Conservation (phyloP, 23 tunicate species). For the Oikopleura vanhoeffeni region DNA sequence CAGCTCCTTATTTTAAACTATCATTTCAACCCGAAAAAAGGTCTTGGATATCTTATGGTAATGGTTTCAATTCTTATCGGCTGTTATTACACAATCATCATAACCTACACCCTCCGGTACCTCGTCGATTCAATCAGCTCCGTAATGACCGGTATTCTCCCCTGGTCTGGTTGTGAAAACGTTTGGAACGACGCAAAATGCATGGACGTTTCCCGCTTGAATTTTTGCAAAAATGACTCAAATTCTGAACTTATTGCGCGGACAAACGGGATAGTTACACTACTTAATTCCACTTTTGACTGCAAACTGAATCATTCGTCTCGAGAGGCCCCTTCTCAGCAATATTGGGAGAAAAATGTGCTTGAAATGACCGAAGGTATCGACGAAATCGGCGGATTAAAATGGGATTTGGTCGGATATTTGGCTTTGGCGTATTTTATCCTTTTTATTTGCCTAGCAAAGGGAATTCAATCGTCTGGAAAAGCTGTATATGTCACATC, state of each 20-base stretch:
- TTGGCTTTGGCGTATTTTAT: slow-evolving; percentile 61
- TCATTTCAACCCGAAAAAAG: slow-evolving; percentile 23
- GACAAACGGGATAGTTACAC: neutral
- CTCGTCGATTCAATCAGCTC: slow-evolving; percentile 44
- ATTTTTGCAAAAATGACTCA: neutral
- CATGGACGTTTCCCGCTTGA: neutral
- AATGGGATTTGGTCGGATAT: slow-evolving; percentile 32
- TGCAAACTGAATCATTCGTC: neutral
- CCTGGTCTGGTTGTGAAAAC: slow-evolving; percentile 72
- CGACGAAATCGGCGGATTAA: slow-evolving; percentile 33
- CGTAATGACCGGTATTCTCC: slow-evolving; percentile 22
- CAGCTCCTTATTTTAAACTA: neutral
- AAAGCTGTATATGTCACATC: slow-evolving; percentile 92
- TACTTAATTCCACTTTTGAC: neutral
- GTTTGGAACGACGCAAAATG: slow-evolving; percentile 47
- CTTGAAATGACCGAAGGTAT: slow-evolving; percentile 22
- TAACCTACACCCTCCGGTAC: slow-evolving; percentile 82
- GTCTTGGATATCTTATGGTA: slow-evolving; percentile 76
- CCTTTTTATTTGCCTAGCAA: slow-evolving; percentile 51
- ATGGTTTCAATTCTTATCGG: slow-evolving; percentile 55
- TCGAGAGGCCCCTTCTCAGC: slow-evolving; percentile 26
- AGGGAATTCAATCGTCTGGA: slow-evolving; percentile 72
- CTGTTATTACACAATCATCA: slow-evolving; percentile 81
- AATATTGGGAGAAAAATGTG: slow-evolving; percentile 27
- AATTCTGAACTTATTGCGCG: neutral